A percentile compares a stretch with the other conserved stretches of the same genome.
Conservation (phyloP, 2,888 invertebrate species). For the Sylvicola cinctus region DNA sequence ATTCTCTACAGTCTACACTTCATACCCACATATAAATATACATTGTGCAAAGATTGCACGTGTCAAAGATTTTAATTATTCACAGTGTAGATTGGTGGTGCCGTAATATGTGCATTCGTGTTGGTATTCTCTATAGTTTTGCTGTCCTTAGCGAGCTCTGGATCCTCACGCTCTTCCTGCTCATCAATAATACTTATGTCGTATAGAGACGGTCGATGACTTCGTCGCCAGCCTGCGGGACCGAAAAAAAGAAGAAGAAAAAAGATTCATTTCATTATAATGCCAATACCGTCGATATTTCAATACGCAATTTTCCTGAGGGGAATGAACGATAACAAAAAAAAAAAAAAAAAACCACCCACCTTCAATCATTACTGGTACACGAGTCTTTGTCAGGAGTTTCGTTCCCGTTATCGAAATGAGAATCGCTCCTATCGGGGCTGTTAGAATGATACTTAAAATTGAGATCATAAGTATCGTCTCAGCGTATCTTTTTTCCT, state of each 20-base stretch:
- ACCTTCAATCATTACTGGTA: conserved; percentile 45
- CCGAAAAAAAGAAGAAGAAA: conserved; percentile 1
- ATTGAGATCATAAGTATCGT: conserved; percentile 57
- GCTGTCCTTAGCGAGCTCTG: conserved; percentile 20
- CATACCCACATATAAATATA: too few relatives aligned
- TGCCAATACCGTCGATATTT: conserved; percentile 1
- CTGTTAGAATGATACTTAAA: conserved; percentile 65
- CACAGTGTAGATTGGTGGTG: conserved; percentile 8
- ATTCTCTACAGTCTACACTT: too few relatives aligned
- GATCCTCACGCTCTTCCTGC: conserved; percentile 46
- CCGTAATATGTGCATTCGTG: conserved; percentile 14
- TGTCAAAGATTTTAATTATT: too few relatives aligned
- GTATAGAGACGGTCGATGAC: conserved; percentile 62
- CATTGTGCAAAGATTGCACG: too few relatives aligned
- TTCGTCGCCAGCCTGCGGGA: conserved; percentile 47
- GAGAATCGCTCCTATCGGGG: conserved; percentile 63
- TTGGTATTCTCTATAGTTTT: conserved; percentile 19
- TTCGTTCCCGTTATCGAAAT: conserved; percentile 61
- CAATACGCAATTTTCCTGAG: too few relatives aligned
- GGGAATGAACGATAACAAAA: background rate
- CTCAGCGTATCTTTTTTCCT: conserved; percentile 39
- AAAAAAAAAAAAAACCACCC: conserved; percentile 8
- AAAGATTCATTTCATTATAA: background rate
- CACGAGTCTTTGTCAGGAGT: conserved; percentile 55
- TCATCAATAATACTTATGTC: conserved; percentile 76